Percentiles rank a stretch among this genome's conserved stretches.
These are phyloP conservation scores for Sinopyrophorus schimmeli DNA, from an alignment of 2,888 invertebrate species.

Conservation along the genomic window DNA sequence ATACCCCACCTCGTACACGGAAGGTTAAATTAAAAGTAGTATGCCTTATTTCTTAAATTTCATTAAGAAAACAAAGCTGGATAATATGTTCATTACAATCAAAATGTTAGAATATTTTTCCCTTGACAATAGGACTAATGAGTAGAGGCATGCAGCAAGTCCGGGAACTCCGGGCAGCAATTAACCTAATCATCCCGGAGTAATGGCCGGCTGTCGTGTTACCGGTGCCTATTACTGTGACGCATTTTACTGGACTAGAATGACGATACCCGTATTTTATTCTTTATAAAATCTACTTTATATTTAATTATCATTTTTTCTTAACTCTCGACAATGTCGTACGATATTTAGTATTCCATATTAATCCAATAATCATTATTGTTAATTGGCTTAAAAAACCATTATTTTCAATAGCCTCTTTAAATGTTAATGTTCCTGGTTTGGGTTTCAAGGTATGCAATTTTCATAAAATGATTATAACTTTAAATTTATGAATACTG, in stretches of 20 bases:
- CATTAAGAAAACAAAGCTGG: constrained; percentile 33
- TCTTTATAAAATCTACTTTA: constrained; percentile 23
- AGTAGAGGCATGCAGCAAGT: constrained; percentile 41
- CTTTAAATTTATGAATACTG: constrained; percentile 15
- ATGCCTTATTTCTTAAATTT: constrained; percentile 22
- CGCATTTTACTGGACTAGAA: constrained; percentile 24
- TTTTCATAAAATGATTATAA: constrained; percentile 4
- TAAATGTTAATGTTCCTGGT: constrained; percentile 4
- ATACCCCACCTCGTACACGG: no score
- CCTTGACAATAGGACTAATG: constrained; percentile 41
- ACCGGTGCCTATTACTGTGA: constrained; percentile 26
- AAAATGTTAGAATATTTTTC: constrained; percentile 39
- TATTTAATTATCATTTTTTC: constrained; percentile 21
- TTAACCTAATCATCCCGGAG: constrained; percentile 44
- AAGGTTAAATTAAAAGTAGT: constrained; percentile 19
- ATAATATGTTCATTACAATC: constrained; percentile 37
- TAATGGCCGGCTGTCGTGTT: constrained; percentile 39
- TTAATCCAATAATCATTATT: no score
- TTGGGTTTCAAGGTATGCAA: constrained; percentile 7
- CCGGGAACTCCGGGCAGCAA: constrained; percentile 40
- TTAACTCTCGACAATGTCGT: constrained; percentile 2
- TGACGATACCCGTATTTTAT: constrained; percentile 29
- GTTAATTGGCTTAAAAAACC: no score
- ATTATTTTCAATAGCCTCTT: no score
- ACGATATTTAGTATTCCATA: background rate